These are phyloP conservation scores for Eupelmus urozonus DNA, from an alignment of 2,888 invertebrate genomes.

Conservation along the genomic window DNA sequence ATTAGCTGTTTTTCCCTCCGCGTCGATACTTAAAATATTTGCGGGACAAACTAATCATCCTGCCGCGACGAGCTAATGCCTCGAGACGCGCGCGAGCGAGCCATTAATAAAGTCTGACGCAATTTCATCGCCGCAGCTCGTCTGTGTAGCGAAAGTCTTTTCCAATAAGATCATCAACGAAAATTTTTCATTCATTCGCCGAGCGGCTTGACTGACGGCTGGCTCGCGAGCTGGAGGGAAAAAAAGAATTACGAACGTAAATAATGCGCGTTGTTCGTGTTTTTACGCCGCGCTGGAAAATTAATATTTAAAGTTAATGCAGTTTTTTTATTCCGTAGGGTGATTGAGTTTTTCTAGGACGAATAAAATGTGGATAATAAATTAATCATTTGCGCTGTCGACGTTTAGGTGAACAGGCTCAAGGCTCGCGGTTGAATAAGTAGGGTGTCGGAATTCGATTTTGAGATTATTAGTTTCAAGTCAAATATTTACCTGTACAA, in stretches of 20 bases:
- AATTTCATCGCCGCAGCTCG: conserved; percentile 22
- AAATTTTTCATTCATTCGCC: conserved; percentile 5
- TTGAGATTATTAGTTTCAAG: neutral
- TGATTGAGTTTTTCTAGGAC: neutral
- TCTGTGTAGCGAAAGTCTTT: conserved; percentile 36
- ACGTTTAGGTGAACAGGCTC: neutral
- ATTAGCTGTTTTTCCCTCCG: conserved; percentile 27
- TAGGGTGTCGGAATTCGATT: neutral
- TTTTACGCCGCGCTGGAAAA: neutral
- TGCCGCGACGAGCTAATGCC: conserved; percentile 18
- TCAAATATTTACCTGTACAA: too few relatives aligned
- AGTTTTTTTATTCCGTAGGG: neutral
- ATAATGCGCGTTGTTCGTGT: conserved; percentile 9
- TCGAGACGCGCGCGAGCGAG: conserved; percentile 11
- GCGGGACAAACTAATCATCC: conserved; percentile 46
- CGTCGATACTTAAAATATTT: conserved; percentile 43
- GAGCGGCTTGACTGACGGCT: too few relatives aligned
- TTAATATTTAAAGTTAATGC: neutral
- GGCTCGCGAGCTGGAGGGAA: neutral
- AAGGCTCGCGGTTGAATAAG: neutral
- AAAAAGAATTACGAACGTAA: conserved; percentile 6
- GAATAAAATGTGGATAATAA: neutral
- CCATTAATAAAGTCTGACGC: conserved; percentile 54
- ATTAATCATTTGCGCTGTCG: neutral
- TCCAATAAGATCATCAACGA: conserved; percentile 46